These are phyloP conservation scores for Cynopterus brachyotis DNA, from an alignment of 2,113 vertebrate genomes.

Conservation along the genomic window DNA sequence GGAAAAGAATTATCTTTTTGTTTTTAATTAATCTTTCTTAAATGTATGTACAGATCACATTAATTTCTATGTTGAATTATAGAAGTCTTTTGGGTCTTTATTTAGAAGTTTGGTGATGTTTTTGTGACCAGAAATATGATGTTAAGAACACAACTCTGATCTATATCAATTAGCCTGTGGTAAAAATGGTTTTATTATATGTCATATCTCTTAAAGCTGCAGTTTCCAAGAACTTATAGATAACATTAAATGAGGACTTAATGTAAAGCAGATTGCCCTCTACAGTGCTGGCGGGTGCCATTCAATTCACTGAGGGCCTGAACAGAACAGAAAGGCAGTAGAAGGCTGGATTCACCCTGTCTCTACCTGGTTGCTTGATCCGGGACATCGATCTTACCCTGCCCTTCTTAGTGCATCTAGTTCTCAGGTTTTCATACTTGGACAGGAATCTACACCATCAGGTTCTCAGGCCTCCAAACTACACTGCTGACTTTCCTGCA, in stretches of 20 bases:
- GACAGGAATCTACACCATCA: neutral
- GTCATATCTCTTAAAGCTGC: neutral
- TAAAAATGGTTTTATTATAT: neutral
- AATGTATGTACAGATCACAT: too few species aligned
- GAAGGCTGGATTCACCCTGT: neutral
- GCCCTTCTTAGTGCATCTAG: neutral
- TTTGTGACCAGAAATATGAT: neutral
- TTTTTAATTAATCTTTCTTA: neutral
- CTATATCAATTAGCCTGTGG: neutral
- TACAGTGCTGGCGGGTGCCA: too few species aligned
- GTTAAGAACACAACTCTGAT: neutral
- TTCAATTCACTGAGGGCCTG: neutral
- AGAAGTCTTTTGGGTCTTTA: neutral
- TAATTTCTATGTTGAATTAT: neutral
- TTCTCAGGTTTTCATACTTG: neutral
- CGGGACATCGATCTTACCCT: neutral
- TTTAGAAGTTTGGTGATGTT: neutral
- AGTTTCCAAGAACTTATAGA: neutral
- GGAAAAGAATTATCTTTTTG: neutral
- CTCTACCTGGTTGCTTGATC: neutral
- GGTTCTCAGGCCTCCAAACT: neutral
- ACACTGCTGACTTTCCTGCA: neutral
- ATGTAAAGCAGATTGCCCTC: neutral
- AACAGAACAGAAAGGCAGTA: neutral
- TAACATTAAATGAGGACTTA: neutral